Evolutionary conservation across 1,140 invertebrate species (phyloP), one percentile per base, ranked within the genome.

Genomic region (Calephelis nemesis): DNA sequence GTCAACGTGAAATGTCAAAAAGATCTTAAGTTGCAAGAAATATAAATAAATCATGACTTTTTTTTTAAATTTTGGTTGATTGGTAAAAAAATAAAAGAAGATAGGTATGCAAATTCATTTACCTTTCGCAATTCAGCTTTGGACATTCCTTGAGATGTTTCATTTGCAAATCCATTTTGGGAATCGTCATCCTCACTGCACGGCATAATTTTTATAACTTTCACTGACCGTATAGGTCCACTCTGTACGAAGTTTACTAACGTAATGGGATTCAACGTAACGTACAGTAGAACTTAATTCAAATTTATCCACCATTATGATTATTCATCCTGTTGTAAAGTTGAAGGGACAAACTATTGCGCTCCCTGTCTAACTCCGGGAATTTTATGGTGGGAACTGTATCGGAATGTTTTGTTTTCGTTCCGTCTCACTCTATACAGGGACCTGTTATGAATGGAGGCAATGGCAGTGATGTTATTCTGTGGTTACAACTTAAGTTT

Each of bases 381-480:
- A 11, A 19, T 67, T 39, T 40, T 63, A 72, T 79, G 82, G 48
- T 91, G 89, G 87, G 89, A 91, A 91, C 80, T 88, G 87, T 89
- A 79, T 90, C 82, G 89, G 87, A 89, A 91, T 91, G 89, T 88
- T 86, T 90, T 91, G 89, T 91, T 91, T 91, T 91, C 82, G 87
- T 84, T 77, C 84, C 62, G 63, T 89, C 89, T 84, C 85, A 73
- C 78, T 91, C 84, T 79, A 62, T 13, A 67, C 71, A 79, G 78
- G 81, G 79, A 85, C 86, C 78, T 83, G 87, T 81, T 79, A 81
- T 82, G 85, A 85, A 85, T 84, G 79, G 77, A 72, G 71, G 63
- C 66, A 52, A 52, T 72, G 69, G 75, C 40, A 60, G 13, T 75
- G 78, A 72, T 65, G 75, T 82, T 78, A 71, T 39, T 66, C 60